phyloP scores from a whole-genome alignment of 1,140 invertebrate genomes.

The Lethrus apterus region DNA sequence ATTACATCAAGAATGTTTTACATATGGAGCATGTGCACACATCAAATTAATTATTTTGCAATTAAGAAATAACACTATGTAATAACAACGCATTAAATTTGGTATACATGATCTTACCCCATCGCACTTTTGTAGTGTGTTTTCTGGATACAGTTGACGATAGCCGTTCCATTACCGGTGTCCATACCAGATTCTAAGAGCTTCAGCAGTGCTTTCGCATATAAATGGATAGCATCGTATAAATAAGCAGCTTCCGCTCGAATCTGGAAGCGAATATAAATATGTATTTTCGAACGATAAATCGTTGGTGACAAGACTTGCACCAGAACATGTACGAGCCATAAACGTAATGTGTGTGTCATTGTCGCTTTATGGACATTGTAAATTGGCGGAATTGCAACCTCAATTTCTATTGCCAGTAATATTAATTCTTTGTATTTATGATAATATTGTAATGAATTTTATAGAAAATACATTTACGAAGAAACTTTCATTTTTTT shows the following conservation, averaged over 20 bases:
- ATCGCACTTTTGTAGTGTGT: constrained; percentile 75
- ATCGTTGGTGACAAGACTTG: background rate
- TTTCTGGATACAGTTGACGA: constrained; percentile 63
- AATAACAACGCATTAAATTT: background rate
- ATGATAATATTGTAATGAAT: too few relatives aligned
- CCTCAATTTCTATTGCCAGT: too few relatives aligned
- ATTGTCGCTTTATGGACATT: background rate
- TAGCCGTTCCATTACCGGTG: constrained; percentile 62
- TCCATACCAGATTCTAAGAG: constrained; percentile 57
- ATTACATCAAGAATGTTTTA: too few relatives aligned
- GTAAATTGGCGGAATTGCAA: background rate
- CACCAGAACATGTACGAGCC: constrained; percentile 1
- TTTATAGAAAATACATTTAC: too few relatives aligned
- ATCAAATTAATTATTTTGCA: too few relatives aligned
- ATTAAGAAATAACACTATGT: too few relatives aligned
- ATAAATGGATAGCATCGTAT: constrained; percentile 84
- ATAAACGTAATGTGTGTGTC: constrained; percentile 2
- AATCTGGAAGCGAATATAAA: constrained; percentile 51
- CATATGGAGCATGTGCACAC: too few relatives aligned
- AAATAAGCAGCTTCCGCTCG: constrained; percentile 82
- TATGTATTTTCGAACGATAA: background rate
- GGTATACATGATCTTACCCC: constrained; percentile 57
- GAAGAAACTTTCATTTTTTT: too few relatives aligned
- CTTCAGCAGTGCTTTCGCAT: constrained; percentile 65
- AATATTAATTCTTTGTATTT: too few relatives aligned